phyloP scores from a whole-genome alignment of 2,113 vertebrate genomes.

The Corapipo altera region DNA sequence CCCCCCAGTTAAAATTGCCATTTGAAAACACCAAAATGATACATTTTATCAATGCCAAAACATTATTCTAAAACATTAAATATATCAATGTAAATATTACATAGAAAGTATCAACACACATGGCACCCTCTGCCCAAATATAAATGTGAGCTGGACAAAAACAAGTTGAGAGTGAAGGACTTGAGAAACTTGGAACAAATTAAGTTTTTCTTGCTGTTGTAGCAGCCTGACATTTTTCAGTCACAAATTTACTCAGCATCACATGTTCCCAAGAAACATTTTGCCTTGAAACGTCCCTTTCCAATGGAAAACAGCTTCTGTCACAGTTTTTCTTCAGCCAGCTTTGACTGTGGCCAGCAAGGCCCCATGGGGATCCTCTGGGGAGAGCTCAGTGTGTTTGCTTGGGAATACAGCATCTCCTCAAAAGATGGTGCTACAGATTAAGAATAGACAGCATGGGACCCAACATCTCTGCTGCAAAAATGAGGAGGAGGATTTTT shows the following conservation, averaged over 20 bases:
- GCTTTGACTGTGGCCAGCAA: neutral
- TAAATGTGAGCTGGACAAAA: neutral
- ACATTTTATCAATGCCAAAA: neutral
- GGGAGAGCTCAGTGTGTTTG: neutral
- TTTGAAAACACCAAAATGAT: neutral
- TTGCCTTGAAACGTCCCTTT: neutral
- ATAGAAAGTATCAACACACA: neutral
- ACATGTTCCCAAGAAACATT: slow-evolving; percentile 28
- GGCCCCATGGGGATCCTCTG: neutral
- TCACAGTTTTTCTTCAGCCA: neutral
- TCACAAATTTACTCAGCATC: neutral
- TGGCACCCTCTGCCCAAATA: neutral
- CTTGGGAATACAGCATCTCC: slow-evolving; percentile 32
- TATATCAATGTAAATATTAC: neutral
- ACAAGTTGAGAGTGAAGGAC: neutral
- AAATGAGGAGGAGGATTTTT: neutral
- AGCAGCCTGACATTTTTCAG: neutral
- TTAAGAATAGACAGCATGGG: slow-evolving; percentile 33
- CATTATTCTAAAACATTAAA: neutral
- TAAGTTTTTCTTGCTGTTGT: neutral
- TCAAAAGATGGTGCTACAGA: slow-evolving; percentile 67
- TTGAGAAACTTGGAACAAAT: slow-evolving; percentile 2
- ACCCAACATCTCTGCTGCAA: neutral
- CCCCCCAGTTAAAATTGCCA: neutral
- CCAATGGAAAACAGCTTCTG: slow-evolving; percentile 42